phyloP scores from a whole-genome alignment of 2,888 invertebrate species.

The Ormyrus pomaceus region DNA sequence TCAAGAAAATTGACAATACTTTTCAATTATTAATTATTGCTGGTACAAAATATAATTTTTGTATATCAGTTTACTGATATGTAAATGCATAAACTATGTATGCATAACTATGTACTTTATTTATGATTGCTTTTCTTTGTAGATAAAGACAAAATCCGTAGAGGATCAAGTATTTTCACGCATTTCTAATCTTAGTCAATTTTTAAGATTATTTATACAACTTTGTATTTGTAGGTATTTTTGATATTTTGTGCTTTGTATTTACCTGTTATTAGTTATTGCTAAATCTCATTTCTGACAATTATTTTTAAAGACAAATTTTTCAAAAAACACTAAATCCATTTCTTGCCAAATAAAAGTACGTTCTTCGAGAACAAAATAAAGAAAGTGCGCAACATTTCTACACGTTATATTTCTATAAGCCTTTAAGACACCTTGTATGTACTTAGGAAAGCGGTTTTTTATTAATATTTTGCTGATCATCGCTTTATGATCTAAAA shows the following conservation, averaged over 20 bases:
- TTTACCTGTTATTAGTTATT: no score
- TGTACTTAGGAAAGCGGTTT: slow-evolving; percentile 44
- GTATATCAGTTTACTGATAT: slow-evolving; percentile 33
- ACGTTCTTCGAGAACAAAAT: slow-evolving; percentile 32
- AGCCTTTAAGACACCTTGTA: slow-evolving; percentile 52
- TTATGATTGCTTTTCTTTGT: slow-evolving; percentile 1
- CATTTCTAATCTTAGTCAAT: no score
- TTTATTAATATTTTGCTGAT: slow-evolving; percentile 46
- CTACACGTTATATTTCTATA: slow-evolving; percentile 50
- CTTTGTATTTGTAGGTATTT: slow-evolving; percentile 14
- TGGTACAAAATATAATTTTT: slow-evolving; percentile 25
- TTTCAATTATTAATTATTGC: not conserved
- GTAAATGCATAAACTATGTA: slow-evolving; percentile 11
- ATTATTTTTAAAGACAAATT: no score
- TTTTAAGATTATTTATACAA: no score
- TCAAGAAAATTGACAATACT: slow-evolving; percentile 1
- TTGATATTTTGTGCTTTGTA: no score
- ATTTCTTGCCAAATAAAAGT: slow-evolving; percentile 35
- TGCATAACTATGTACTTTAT: not conserved
- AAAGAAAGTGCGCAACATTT: slow-evolving; percentile 45
- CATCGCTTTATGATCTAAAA: slow-evolving; percentile 34
- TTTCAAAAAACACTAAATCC: not conserved
- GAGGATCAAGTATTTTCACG: not conserved
- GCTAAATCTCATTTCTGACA: no score
- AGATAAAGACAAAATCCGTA: not conserved